These are phyloP conservation scores for Clarias gariepinus DNA, from an alignment of 2,113 vertebrate genomes.

Conservation along the genomic window DNA sequence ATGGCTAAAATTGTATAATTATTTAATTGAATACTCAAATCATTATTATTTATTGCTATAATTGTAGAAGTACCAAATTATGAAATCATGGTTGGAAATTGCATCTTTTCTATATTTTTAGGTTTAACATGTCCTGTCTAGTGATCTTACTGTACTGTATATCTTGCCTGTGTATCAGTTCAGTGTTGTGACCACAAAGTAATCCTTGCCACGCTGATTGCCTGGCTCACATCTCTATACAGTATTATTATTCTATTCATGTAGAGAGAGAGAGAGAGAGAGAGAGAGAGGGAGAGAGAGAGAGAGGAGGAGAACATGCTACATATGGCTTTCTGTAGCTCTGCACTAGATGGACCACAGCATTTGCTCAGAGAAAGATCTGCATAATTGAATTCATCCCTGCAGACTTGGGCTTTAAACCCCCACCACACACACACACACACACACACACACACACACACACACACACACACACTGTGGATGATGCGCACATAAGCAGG, in stretches of 20 bases:
- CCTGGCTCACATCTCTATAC: not conserved
- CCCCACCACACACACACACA: not conserved
- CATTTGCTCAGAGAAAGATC: constrained; percentile 38
- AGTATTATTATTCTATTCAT: not conserved
- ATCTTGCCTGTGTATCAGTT: not conserved
- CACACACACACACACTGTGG: not conserved
- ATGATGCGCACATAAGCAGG: constrained; percentile 14
- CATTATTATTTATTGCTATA: not conserved
- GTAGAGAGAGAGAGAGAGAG: not conserved
- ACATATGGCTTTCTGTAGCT: constrained; percentile 33
- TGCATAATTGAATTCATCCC: constrained; percentile 49
- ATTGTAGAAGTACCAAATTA: not conserved
- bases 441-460: no score
- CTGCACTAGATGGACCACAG: constrained; percentile 28
- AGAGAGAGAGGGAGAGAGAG: not conserved
- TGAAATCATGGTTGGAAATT: not conserved
- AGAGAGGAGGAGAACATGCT: constrained; percentile 1
- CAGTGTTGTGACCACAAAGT: not conserved
- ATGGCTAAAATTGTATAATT: not conserved
- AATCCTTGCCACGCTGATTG: not conserved
- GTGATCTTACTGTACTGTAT: not conserved
- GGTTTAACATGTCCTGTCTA: not conserved
- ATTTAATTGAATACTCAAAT: not conserved
- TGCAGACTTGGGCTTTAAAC: constrained; percentile 30
- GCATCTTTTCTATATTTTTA: no score